Base-by-base conservation (phyloP, 1,140 invertebrate species). In the Nilaparvata lugens region DNA sequence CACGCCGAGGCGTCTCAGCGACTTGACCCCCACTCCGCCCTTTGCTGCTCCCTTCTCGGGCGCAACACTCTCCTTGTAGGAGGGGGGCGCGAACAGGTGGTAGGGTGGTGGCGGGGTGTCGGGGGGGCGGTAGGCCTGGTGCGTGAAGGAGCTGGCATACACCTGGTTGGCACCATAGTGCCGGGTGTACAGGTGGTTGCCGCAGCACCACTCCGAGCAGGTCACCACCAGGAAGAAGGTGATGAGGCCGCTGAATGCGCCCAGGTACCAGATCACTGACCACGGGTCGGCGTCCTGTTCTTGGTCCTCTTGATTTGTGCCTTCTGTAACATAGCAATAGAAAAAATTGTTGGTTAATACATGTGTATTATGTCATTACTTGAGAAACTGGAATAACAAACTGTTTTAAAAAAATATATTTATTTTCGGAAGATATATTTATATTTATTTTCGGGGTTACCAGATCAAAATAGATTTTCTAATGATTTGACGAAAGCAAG, bases 221-320 rank as follows among this genome's bases (percentile, higher is more conserved):
- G 79, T 80, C n/a, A 82, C 77, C 4, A 81, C 74, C 5, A 82
- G 70, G 66, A 82, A 82, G 68, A 81, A 82, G 0, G 75, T 73
- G 3, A 82, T 78, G 16, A 82, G 66, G 1, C 79, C 79, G 4
- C 78, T 78, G 62, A 82, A 82, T 2, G 79, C 80, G 9, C 78
- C 80, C 18, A 82, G 76, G 70, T 82, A 82, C 79, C 79, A 81
- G 0, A 81, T 73, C 38, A 81, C 77, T 19, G 79, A 81, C 78
- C 79, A 79, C 0, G 79, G 75, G 60, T 80, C 78, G 58, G 78
- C 40, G 0, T 65, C 64, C 23, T 52, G 38, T 25, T 42, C 24
- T 13, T 60, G 58, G 38, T 52, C 52, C 1, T n/a, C 24, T 5
- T n/a, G 18, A 28, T 16, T 43, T 16, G 43, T 28, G 18, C 14